Evolutionary conservation across 1,140 invertebrate species (phyloP).

Genomic region (Lucilia sericata): DNA sequence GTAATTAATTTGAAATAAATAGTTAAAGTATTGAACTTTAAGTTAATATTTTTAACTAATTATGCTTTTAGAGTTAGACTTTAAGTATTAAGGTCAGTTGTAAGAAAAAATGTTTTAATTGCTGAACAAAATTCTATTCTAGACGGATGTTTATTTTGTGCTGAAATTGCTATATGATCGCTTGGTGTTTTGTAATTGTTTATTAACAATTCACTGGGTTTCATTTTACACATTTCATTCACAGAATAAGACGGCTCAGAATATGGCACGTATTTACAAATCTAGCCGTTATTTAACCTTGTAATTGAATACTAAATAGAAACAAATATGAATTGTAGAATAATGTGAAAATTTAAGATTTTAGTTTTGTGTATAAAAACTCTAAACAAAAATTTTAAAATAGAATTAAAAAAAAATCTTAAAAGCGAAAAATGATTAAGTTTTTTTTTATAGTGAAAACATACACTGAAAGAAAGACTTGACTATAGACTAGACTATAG

Average conservation of each 20-base stretch:
- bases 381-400: background rate
- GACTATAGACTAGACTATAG: no score
- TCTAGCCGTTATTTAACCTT: background rate
- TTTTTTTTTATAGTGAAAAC: no score
- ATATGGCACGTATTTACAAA: background rate
- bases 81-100: background rate
- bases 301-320: background rate
- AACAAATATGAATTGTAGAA: background rate
- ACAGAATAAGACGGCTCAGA: no score
- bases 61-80: background rate
- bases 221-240: background rate
- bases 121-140: background rate
- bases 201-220: background rate
- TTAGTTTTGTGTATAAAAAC: background rate
- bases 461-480: no score
- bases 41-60: background rate
- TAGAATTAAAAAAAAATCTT: no score
- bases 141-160: no score
- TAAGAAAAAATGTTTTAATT: background rate
- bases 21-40: background rate
- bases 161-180: no score
- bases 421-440: no score
- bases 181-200: no score
- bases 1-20: no score
- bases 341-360: background rate